Evolutionary conservation across 2,888 invertebrate species (phyloP), one percentile per base, ranked within the genome.

Genomic region (Stenolophus ochropezus): DNA sequence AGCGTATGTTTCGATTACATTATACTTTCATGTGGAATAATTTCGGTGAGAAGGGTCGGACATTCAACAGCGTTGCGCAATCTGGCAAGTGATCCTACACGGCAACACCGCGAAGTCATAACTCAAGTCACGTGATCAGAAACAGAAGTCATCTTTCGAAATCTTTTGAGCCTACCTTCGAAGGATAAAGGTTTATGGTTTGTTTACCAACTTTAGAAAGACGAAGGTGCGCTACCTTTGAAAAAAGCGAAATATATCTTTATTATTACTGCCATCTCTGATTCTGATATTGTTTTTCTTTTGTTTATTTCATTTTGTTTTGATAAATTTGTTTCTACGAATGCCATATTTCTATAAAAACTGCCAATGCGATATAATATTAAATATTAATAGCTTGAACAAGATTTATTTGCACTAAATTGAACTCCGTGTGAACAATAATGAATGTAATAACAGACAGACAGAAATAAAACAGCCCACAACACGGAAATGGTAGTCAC

Each of bases 1-100:
- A 49, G 3, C 61, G n/a, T 25, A 23, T 49, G 8, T 73, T 42
- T 73, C 73, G 73, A 73, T 73, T 73, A 73, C 73, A 73, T 73
- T 73, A 73, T 73, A 73, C 73, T 73, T 73, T 73, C 73, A 73
- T 73, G 73, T 20, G 73, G 73, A 73, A 73, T 73, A 73, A 73
- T 73, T 73, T 73, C 16, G n/a, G 73, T 73, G 73, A 73, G 23
- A 73, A 73, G 73, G 73, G 73, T 73, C 47, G n/a, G 73, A 73
- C 73, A 20, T 73, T 73, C 73, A 73, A 73, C 73, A 61, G 69
- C 42, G 69, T 69, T 42, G 69, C 69, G 18, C 18, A 42, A 69
- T 69, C 42, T 69, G 69, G 20, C 69, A 33, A 69, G 33, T n/a
- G 65, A 6, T 27, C 18, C 42, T 20, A 65, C 18, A 27, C n/a